Percentiles rank a stretch among this genome's conserved stretches.
Evolutionary conservation across 2,888 invertebrate species (phyloP).

Genomic region (Lagria hirta): DNA sequence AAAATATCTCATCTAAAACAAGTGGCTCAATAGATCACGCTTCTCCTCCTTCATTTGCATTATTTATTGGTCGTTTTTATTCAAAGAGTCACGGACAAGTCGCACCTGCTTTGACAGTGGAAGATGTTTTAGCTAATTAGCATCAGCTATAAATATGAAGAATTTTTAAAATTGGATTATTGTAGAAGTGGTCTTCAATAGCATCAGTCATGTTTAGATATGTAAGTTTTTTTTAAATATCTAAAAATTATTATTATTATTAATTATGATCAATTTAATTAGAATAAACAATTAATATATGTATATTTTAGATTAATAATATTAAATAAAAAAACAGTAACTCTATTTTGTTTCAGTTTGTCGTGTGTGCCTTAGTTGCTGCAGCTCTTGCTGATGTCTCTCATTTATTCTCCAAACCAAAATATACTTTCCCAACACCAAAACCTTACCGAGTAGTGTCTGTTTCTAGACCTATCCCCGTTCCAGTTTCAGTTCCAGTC

Average conservation of each 20-base stretch:
- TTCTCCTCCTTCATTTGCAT: conserved; percentile 6
- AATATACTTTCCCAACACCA: conserved; percentile 58
- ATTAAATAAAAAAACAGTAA: background rate
- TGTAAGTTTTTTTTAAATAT: conserved; percentile 11
- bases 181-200: conserved; percentile 11
- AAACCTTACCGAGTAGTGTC: background rate
- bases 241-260: background rate
- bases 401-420: conserved; percentile 56
- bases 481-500: conserved; percentile 1
- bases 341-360: conserved; percentile 9
- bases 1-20: no score
- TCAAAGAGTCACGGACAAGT: conserved; percentile 22
- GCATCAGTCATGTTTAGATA: conserved; percentile 21
- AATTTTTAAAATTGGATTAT: conserved; percentile 17
- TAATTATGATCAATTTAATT: no score
- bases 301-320: no score
- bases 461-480: conserved; percentile 1
- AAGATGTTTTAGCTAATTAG: conserved; percentile 20
- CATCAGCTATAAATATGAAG: conserved; percentile 25
- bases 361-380: conserved; percentile 10
- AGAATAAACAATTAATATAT: no score
- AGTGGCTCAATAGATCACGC: conserved; percentile 10
- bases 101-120: conserved; percentile 15
- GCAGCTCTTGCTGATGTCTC: conserved; percentile 23
- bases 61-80: conserved; percentile 17